phyloP scores from a whole-genome alignment of 2,113 vertebrate species.

The Crotophaga sulcirostris region DNA sequence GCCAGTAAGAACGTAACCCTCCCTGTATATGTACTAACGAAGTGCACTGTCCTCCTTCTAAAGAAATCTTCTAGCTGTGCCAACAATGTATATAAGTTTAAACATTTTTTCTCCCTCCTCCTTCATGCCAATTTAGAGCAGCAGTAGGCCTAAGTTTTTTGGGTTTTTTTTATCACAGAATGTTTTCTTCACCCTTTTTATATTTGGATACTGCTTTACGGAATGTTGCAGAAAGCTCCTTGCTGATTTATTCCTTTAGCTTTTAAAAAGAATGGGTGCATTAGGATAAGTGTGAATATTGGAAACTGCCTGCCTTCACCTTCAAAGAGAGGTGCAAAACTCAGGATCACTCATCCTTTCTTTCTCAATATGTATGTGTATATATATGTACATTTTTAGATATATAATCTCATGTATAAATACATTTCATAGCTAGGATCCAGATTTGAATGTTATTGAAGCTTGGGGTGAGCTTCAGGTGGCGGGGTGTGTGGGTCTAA shows the following conservation, averaged over 20 bases:
- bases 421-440: neutral
- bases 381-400: fast-evolving
- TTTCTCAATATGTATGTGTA: neutral
- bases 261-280: neutral
- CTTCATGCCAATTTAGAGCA: neutral
- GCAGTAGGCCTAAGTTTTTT: neutral
- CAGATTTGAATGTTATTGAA: neutral
- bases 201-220: neutral
- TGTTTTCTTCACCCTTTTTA: neutral
- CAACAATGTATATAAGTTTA: neutral
- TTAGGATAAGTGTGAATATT: neutral
- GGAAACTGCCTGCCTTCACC: neutral
- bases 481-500: neutral
- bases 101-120: neutral
- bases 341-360: neutral
- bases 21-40: neutral
- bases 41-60: neutral
- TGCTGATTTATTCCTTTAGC: neutral
- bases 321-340: neutral
- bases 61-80: neutral
- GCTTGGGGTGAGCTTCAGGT: neutral
- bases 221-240: neutral
- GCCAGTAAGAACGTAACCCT: neutral
- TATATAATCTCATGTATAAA: neutral
- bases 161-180: neutral